phyloP scores from a whole-genome alignment of 2,797 vertebrate genomes.

The Anableps anableps region DNA sequence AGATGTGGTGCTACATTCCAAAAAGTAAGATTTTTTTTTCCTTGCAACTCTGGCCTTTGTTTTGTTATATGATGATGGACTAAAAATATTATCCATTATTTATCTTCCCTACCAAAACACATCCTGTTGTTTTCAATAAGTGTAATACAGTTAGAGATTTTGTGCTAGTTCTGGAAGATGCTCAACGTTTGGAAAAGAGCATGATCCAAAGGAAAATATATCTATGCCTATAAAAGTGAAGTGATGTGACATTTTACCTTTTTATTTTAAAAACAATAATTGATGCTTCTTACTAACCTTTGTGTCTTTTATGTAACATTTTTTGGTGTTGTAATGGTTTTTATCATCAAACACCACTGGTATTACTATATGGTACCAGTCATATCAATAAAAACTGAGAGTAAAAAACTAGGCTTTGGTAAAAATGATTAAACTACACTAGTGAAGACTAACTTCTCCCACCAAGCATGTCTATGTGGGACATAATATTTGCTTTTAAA shows the following conservation, averaged over 20 bases:
- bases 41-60: constrained; percentile 20
- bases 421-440: background rate
- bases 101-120: background rate
- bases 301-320: background rate
- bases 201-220: no score
- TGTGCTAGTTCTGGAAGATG: no score
- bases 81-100: background rate
- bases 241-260: no score
- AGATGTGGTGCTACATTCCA: constrained; percentile 13
- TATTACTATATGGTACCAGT: background rate
- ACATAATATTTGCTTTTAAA: constrained; percentile 6
- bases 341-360: background rate
- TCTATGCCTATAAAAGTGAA: no score
- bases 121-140: background rate
- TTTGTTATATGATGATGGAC: background rate
- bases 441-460: constrained; percentile 1
- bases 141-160: background rate
- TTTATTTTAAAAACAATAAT: no score
- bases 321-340: background rate
- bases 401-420: background rate
- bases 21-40: constrained; percentile 20
- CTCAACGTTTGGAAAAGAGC: no score
- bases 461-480: background rate
- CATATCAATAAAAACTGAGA: background rate
- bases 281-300: background rate